phyloP scores from a whole-genome alignment of 2,113 vertebrate species.

The Ptilorrhoa leucosticta region DNA sequence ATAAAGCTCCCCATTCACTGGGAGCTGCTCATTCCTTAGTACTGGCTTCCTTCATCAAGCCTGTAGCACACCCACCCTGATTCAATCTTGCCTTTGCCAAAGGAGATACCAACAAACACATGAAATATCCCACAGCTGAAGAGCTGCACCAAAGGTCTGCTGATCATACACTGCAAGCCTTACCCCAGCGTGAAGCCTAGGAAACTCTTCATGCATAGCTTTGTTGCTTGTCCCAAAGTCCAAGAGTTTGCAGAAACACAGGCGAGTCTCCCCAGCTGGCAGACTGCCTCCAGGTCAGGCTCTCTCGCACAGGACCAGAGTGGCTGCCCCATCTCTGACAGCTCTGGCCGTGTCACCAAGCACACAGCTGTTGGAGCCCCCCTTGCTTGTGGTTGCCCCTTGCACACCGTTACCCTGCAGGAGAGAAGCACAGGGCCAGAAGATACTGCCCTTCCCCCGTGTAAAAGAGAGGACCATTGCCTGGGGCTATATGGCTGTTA shows the following conservation, averaged over 20 bases:
- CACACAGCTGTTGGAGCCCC: not conserved
- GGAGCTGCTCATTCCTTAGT: not conserved
- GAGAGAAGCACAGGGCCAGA: not conserved
- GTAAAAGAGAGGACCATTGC: not conserved
- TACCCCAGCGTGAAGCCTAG: not conserved
- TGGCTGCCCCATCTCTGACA: not conserved
- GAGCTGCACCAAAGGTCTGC: not conserved
- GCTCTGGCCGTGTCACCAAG: not conserved
- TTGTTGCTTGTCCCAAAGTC: not conserved
- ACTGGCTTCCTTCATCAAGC: not conserved
- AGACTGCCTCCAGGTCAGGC: not conserved
- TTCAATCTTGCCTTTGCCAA: not conserved
- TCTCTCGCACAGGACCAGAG: not conserved
- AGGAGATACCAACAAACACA: not conserved
- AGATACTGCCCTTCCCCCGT: rapidly evolving
- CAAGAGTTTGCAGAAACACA: not conserved
- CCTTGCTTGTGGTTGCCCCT: not conserved
- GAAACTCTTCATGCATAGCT: not conserved
- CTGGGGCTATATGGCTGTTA: not conserved
- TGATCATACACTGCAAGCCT: not conserved
- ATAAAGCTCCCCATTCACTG: not conserved
- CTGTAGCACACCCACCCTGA: not conserved
- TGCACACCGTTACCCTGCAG: not conserved
- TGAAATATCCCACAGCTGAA: not conserved
- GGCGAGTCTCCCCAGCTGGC: not conserved